phyloP scores from a whole-genome alignment of 2,888 invertebrate genomes.

The Eupsilia transversa region DNA sequence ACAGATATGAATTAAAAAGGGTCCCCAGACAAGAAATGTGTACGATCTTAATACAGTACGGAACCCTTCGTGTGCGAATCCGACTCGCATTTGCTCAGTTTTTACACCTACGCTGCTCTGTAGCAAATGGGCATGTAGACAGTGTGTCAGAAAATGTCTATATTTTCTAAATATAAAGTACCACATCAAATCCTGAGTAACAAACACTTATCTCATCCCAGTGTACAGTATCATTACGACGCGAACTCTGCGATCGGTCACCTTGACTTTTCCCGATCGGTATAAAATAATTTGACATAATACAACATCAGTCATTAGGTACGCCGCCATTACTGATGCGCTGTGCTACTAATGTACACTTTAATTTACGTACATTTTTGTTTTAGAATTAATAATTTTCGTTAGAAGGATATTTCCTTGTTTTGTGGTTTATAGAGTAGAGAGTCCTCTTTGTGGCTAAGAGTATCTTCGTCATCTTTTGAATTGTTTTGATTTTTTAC shows the following conservation, averaged over 20 bases:
- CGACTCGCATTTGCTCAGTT: no score
- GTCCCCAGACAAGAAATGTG: no score
- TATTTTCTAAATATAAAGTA: neutral
- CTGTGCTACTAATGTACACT: constrained; percentile 56
- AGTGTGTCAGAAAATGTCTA: no score
- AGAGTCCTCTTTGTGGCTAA: constrained; percentile 1
- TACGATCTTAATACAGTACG: no score
- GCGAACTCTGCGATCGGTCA: constrained; percentile 81
- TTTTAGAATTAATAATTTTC: constrained; percentile 21
- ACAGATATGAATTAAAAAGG: no score
- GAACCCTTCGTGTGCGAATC: no score
- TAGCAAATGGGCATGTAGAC: no score
- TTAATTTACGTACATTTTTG: constrained; percentile 72
- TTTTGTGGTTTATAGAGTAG: neutral
- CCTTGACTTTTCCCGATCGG: constrained; percentile 89
- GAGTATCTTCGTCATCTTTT: neutral
- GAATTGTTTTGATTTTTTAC: neutral
- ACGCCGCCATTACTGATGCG: constrained; percentile 76
- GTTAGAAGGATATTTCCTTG: neutral
- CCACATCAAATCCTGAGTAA: constrained; percentile 68
- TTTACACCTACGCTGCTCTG: no score
- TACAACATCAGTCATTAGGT: constrained; percentile 84
- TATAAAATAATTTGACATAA: constrained; percentile 90
- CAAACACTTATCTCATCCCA: constrained; percentile 29
- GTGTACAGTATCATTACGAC: constrained; percentile 75